Evolutionary conservation across 1,140 invertebrate species (phyloP), one percentile per base, ranked within the genome.

Genomic region (Lordiphosa clarofinis): DNA sequence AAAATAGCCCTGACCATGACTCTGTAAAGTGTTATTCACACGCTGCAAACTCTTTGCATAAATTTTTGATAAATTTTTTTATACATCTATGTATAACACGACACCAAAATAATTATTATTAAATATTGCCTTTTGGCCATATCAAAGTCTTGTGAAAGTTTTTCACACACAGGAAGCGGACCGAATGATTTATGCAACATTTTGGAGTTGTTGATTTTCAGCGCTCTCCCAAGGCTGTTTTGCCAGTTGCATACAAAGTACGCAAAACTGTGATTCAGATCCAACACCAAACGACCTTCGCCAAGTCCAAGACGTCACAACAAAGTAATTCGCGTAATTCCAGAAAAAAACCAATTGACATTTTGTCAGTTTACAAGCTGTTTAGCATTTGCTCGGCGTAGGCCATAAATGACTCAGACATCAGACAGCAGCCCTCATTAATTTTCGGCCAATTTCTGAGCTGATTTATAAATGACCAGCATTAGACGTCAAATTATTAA

Each of bases 141-240:
- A 39, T 35, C 46, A 37, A 21, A 39, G 50, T 47, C 49, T 61
- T 82, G 76, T 69, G 72, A 81, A 81, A 76, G 76, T 75, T 72
- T 81, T 71, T 59, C 57, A 56, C 55, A 33, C 56, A 56, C 55
- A 75, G 76, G 76, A 75, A 75, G 68, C 63, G 33, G 76, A 39
- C 48, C 46, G 50, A 46, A 46, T 60, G 76, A 76, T 81, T 82
- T 71, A 82, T 81, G 76, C 61, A 81, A 81, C 61, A 60, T 33
- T 60, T 55, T 60, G 63, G 36, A 49, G 54, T 46, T 56, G 63
- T 67, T 52, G 42, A 43, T 59, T 56, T 55, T 56, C 58, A 40
- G 39, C 46, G 42, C 56, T 67, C 63, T 75, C 56, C 40, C 57
- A 81, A 82, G 76, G 76, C 74, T 79, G 65, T 61, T 56, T 36